These are phyloP conservation scores for Danio jaintianensis DNA, from an alignment of 2,797 vertebrate species.

Conservation along the genomic window DNA sequence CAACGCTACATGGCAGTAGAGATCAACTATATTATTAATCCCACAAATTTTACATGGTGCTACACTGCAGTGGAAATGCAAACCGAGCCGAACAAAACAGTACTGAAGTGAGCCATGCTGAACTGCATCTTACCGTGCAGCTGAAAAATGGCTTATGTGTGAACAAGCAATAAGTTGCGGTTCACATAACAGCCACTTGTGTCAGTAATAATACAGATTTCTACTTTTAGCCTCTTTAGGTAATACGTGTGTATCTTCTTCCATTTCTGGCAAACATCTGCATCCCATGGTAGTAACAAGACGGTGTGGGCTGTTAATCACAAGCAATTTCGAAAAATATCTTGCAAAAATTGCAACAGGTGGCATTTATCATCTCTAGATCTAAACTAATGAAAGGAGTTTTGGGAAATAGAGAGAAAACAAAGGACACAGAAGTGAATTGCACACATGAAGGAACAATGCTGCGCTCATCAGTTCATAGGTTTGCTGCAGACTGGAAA, in stretches of 20 bases:
- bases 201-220: too few relatives aligned
- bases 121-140: too few relatives aligned
- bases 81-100: too few relatives aligned
- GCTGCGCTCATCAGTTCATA: slow-evolving; percentile 58
- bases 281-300: background rate
- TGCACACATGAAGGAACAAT: slow-evolving; percentile 56
- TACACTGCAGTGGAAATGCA: too few relatives aligned
- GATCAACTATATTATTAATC: too few relatives aligned
- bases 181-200: too few relatives aligned
- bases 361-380: slow-evolving; percentile 36
- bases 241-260: background rate
- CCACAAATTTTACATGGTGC: too few relatives aligned
- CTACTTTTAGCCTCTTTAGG: background rate
- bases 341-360: slow-evolving; percentile 30
- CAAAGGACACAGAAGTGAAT: slow-evolving; percentile 52
- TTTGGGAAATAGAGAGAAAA: slow-evolving; percentile 37
- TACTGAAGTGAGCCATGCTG: too few relatives aligned
- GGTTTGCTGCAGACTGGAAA: slow-evolving; percentile 42
- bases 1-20: too few relatives aligned
- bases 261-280: background rate
- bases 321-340: background rate
- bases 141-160: too few relatives aligned
- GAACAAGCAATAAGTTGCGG: too few relatives aligned
- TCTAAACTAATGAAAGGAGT: slow-evolving; percentile 49
- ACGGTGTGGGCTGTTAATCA: background rate